Conservation (phyloP, 2,888 invertebrate genomes). For the Macrosoma leucophasiata region DNA sequence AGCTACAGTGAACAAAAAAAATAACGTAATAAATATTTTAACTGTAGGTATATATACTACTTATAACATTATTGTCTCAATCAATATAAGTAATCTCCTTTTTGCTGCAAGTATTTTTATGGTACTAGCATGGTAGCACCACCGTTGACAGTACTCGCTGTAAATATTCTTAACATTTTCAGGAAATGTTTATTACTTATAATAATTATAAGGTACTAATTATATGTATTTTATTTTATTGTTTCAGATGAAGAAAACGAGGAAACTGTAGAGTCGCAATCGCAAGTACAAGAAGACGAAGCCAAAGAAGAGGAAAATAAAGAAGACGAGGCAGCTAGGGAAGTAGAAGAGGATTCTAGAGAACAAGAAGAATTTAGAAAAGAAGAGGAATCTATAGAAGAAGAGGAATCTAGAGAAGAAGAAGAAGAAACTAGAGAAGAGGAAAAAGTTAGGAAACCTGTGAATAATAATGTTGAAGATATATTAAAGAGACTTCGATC, state of each 20-base stretch:
- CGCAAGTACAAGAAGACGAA: too few relatives aligned
- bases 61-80: too few relatives aligned
- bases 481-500: conserved; percentile 56
- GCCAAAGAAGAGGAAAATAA: too few relatives aligned
- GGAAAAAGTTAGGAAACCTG: conserved; percentile 25
- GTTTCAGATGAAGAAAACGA: conserved; percentile 40
- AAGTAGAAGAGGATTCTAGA: background rate
- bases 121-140: too few relatives aligned
- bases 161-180: background rate
- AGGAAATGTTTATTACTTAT: background rate
- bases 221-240: conserved; percentile 10
- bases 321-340: too few relatives aligned
- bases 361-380: conserved; percentile 14
- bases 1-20: too few relatives aligned
- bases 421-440: conserved; percentile 27
- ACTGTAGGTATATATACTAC: too few relatives aligned
- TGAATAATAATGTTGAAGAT: conserved; percentile 43
- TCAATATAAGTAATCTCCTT: too few relatives aligned
- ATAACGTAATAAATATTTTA: too few relatives aligned
- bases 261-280: conserved; percentile 35
- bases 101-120: too few relatives aligned
- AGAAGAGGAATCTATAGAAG: conserved; percentile 18
- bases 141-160: too few relatives aligned
- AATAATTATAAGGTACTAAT: conserved; percentile 5
- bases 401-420: conserved; percentile 20